Conservation (phyloP, 2,797 vertebrate species). For the Phyllotis vaccarum region DNA sequence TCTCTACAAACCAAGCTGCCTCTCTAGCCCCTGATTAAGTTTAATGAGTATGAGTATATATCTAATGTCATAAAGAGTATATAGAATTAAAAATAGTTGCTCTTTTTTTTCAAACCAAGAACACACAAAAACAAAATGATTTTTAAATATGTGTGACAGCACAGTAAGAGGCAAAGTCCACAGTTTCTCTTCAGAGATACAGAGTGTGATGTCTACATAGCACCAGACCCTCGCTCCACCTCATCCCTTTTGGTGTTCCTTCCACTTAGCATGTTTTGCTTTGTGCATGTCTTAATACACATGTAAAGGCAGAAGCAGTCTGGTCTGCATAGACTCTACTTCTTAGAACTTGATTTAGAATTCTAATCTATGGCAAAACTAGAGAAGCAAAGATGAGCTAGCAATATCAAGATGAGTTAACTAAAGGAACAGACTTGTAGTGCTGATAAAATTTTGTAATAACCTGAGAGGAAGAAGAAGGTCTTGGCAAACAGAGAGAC, state of each 20-base stretch:
- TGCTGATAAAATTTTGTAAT: neutral
- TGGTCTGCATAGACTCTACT: neutral
- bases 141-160: neutral
- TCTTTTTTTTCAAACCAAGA: neutral
- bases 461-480: neutral
- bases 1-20: neutral
- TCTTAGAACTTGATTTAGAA: neutral
- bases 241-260: neutral
- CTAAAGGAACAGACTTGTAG: neutral
- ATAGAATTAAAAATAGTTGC: neutral
- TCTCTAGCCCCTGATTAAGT: neutral
- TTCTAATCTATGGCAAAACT: neutral
- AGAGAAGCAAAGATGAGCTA: neutral
- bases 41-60: neutral
- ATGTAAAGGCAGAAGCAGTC: neutral
- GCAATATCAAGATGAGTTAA: neutral
- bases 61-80: neutral
- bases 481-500: neutral
- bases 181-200: neutral
- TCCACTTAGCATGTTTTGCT: neutral
- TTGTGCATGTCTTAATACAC: too few relatives aligned
- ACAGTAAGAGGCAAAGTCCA: neutral
- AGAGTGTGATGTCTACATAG: too few relatives aligned
- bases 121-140: conserved; percentile 34
- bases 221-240: neutral